A percentile compares a stretch with the other conserved stretches of the same genome.
Evolutionary conservation across 1,140 invertebrate genomes (phyloP).

Genomic region (Schmidtea mediterranea): DNA sequence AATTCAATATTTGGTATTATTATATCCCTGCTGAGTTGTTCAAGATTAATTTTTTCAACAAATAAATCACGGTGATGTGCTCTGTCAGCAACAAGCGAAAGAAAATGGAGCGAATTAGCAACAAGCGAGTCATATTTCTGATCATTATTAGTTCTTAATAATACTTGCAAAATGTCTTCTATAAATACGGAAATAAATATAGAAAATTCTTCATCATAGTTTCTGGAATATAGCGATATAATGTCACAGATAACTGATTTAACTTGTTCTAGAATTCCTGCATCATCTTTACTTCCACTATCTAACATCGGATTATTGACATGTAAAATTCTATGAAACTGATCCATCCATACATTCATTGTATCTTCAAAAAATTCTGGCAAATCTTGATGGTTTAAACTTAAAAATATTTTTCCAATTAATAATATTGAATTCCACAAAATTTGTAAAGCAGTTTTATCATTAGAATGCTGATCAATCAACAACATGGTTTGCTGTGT

Average conservation of each 20-base stretch:
- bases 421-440: constrained; percentile 62
- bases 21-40: constrained; percentile 79
- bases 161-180: constrained; percentile 60
- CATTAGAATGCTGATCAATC: no score
- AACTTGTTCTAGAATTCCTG: constrained; percentile 60
- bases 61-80: constrained; percentile 59
- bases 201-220: constrained; percentile 85
- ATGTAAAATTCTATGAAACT: constrained; percentile 48
- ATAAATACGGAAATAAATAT: constrained; percentile 63
- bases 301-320: neutral
- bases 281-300: constrained; percentile 35
- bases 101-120: constrained; percentile 73
- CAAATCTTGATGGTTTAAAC: constrained; percentile 77
- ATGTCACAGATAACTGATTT: constrained; percentile 85
- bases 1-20: constrained; percentile 94
- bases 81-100: constrained; percentile 69
- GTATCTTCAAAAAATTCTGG: constrained; percentile 96
- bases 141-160: constrained; percentile 50
- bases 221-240: constrained; percentile 67
- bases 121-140: constrained; percentile 74
- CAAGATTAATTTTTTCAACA: constrained; percentile 49
- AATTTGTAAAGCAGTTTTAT: constrained; percentile 51
- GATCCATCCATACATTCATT: constrained; percentile 68
- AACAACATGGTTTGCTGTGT: no score
- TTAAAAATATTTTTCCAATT: constrained; percentile 86